Evolutionary conservation across 2,888 invertebrate species (phyloP), one percentile per base, ranked within the genome.

Genomic region (Chalcis sispes): DNA sequence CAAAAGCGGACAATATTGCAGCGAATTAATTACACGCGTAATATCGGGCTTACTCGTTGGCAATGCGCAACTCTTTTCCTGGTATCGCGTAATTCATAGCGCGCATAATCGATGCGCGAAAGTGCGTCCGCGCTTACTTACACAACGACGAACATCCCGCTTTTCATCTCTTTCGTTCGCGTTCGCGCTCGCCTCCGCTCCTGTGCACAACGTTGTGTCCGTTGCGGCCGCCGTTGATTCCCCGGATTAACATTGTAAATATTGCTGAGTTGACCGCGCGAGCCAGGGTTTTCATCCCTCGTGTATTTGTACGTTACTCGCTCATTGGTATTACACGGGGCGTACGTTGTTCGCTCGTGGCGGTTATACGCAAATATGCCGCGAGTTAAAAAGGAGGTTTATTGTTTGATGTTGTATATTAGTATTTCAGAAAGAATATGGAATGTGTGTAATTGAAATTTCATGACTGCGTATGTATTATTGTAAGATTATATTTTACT

Each of bases 231-330:
- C 20, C 69, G 67, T 62, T 74, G 62, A 52, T 70, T 72, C 36
- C 46, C 42, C 62, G 77, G 74, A 75, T 77, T 77, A 77, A 62
- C 67, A 71, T 74, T 77, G 74, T 72, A 67, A 77, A 77, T 74
- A 77, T 61, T 10, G 59, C 48, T 25, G 67, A 56, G 61, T 50
- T 42, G 23, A 36, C 42, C 52, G 27, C 54, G 10, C 27, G 0
- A 32, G 54, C n/a, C n/a, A n/a, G n/a, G n/a, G n/a, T n/a, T 61
- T 59, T 64, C 10, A 7, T 66, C 20, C 42, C 66, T n/a, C 54
- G 58, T 36, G 25, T 5, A 25, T 10, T 20, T 48, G 40, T 32
- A n/a, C n/a, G n/a, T n/a, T n/a, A n/a, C n/a, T n/a, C n/a, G n/a
- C n/a, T n/a, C n/a, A n/a, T n/a, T n/a, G n/a, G n/a, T n/a, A n/a